Percentiles rank a stretch among this genome's conserved stretches.
Conservation (phyloP, 1,140 invertebrate species). For the Tetranychus cinnabarinus region DNA sequence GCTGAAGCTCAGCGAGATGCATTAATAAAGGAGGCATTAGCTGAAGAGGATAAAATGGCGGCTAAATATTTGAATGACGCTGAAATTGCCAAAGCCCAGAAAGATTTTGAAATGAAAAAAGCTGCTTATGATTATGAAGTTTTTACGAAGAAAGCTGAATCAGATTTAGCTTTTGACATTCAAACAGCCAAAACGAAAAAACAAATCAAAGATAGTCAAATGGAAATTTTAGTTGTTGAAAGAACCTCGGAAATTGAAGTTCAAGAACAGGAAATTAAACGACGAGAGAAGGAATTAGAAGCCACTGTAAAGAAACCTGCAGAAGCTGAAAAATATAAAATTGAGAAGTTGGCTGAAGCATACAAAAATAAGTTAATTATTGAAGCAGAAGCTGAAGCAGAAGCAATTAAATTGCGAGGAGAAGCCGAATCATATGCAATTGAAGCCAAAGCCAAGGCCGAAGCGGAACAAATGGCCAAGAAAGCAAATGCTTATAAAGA, state of each 20-base stretch:
- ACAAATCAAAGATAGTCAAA: constrained; percentile 26
- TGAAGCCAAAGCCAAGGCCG: constrained; percentile 73
- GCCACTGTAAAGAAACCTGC: constrained; percentile 24
- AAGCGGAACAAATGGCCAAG: constrained; percentile 84
- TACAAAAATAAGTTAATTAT: constrained; percentile 39
- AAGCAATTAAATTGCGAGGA: constrained; percentile 46
- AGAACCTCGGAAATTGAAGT: constrained; percentile 23
- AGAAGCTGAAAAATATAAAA: constrained; percentile 28
- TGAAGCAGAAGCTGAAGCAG: constrained; percentile 84
- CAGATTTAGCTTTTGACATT: constrained; percentile 25
- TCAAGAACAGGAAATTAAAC: constrained; percentile 18
- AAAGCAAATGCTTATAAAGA: constrained; percentile 90
- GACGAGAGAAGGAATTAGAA: constrained; percentile 21
- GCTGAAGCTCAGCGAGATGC: constrained; percentile 63
- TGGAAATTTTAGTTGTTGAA: constrained; percentile 25
- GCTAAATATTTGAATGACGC: constrained; percentile 55
- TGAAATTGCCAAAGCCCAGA: constrained; percentile 80
- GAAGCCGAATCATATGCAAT: constrained; percentile 85
- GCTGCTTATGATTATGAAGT: constrained; percentile 91
- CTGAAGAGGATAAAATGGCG: constrained; percentile 86
- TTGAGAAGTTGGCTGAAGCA: constrained; percentile 81
- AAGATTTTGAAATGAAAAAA: constrained; percentile 91
- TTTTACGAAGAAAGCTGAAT: constrained; percentile 47
- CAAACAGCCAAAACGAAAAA: constrained; percentile 28
- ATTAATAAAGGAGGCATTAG: constrained; percentile 69